Conservation (phyloP, 2,888 invertebrate genomes). For the Lumbricus terrestris region DNA sequence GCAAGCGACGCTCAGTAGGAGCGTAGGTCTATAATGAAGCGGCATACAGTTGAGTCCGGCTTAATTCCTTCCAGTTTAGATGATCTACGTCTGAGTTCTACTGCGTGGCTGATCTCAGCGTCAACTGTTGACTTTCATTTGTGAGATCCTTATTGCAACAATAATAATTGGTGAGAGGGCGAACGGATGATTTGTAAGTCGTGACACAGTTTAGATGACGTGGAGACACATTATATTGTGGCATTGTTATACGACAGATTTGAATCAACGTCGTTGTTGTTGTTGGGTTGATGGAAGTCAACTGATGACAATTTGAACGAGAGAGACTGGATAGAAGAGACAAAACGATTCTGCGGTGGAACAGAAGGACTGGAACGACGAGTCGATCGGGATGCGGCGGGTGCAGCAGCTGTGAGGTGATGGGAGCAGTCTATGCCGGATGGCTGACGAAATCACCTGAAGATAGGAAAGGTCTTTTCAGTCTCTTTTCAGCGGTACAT, state of each 20-base stretch:
- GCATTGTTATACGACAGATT: too few relatives aligned
- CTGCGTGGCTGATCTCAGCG: background rate
- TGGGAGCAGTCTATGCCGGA: background rate
- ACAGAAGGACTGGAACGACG: background rate
- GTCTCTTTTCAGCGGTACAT: background rate
- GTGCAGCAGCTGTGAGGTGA: too few relatives aligned
- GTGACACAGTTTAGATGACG: background rate
- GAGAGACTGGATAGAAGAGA: background rate
- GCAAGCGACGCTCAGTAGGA: background rate
- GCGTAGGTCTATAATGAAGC: too few relatives aligned
- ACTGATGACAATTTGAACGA: too few relatives aligned
- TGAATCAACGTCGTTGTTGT: background rate
- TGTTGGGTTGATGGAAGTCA: background rate
- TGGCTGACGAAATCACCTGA: conserved; percentile 7
- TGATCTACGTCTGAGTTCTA: background rate
- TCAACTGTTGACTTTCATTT: background rate
- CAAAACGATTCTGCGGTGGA: background rate
- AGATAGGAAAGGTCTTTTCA: background rate
- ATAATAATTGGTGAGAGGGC: background rate
- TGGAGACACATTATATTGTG: background rate
- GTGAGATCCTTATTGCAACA: background rate
- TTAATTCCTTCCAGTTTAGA: background rate
- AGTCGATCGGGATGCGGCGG: background rate
- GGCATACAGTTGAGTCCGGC: background rate
- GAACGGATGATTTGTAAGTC: background rate